These are phyloP conservation scores for Schizotus pectinicornis DNA, from an alignment of 2,888 invertebrate genomes.

Conservation along the genomic window DNA sequence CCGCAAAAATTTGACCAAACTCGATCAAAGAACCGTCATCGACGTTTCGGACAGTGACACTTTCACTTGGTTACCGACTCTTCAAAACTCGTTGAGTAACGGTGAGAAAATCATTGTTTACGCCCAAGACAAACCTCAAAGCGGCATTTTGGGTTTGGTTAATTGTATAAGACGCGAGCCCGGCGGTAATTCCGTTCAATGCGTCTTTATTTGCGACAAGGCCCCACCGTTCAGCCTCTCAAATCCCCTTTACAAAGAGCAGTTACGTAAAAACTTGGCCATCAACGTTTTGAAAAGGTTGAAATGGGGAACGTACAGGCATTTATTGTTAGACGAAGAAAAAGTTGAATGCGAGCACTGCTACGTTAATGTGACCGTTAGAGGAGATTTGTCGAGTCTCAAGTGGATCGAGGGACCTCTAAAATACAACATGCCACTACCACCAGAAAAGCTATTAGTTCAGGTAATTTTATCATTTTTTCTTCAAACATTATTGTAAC, in stretches of 20 bases:
- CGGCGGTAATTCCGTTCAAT: constrained; percentile 55
- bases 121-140: constrained; percentile 70
- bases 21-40: constrained; percentile 61
- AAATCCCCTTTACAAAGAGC: constrained; percentile 65
- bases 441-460: constrained; percentile 28
- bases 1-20: constrained; percentile 57
- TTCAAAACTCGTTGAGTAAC: constrained; percentile 49
- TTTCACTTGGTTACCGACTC: constrained; percentile 63
- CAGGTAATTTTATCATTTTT: no score
- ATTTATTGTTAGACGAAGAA: constrained; percentile 68
- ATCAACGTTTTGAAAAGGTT: constrained; percentile 76
- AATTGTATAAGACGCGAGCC: constrained; percentile 72
- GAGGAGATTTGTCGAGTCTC: constrained; percentile 86
- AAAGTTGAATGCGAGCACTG: constrained; percentile 67
- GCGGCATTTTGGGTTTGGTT: constrained; percentile 73
- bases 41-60: constrained; percentile 57
- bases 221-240: constrained; percentile 70
- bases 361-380: constrained; percentile 76
- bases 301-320: constrained; percentile 74
- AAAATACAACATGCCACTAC: neutral
- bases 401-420: constrained; percentile 78
- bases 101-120: constrained; percentile 62
- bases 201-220: constrained; percentile 65
- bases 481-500: no score
- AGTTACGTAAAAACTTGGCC: constrained; percentile 75